A percentile compares a stretch with the other conserved stretches of the same genome.
These are phyloP conservation scores for Serinus canaria DNA, from an alignment of 2,113 vertebrate genomes.

Conservation along the genomic window DNA sequence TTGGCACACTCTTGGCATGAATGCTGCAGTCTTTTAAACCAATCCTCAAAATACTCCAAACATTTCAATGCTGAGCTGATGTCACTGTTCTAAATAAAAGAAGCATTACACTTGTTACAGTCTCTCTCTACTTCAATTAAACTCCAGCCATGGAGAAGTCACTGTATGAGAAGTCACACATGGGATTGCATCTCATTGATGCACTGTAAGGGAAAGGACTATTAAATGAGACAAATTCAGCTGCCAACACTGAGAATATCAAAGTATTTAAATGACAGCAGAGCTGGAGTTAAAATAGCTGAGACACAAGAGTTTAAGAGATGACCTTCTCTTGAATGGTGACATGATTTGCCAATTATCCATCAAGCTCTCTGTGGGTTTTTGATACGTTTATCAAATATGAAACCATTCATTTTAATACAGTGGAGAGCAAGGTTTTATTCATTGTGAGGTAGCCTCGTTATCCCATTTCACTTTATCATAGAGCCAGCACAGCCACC, in stretches of 20 bases:
- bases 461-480: not conserved
- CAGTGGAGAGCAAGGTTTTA: not conserved
- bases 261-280: slow-evolving; percentile 24
- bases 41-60: not conserved
- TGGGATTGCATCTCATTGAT: not conserved
- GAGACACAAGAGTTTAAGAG: not conserved
- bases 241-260: not conserved
- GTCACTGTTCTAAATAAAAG: not conserved
- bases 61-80: not conserved
- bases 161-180: not conserved
- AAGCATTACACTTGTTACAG: not conserved
- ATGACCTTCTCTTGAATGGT: slow-evolving; percentile 33
- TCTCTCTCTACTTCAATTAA: not conserved
- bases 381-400: not conserved
- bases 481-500: not conserved
- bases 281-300: slow-evolving; percentile 10
- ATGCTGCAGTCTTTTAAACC: not conserved
- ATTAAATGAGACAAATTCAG: not conserved
- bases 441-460: not conserved
- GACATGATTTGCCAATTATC: slow-evolving; percentile 41
- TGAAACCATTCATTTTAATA: slow-evolving; percentile 2
- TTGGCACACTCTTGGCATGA: not conserved
- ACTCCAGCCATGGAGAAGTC: not conserved
- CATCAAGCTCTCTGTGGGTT: not conserved
- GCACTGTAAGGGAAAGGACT: not conserved